Conservation (phyloP, 1,140 invertebrate genomes). For the Latrodectus geometricus region DNA sequence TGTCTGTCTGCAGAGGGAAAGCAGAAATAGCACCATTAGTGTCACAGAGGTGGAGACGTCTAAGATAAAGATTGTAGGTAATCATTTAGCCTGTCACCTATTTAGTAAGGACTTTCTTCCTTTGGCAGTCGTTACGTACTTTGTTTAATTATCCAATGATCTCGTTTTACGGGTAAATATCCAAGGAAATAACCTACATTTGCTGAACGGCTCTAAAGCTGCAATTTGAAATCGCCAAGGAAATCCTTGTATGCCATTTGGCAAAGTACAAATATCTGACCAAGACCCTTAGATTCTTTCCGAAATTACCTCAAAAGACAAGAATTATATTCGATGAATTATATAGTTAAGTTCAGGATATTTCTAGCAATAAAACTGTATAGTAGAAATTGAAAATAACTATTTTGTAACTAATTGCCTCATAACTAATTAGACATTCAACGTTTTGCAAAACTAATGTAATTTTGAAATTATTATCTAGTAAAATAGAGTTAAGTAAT, state of each 20-base stretch:
- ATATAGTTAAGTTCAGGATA: too few relatives aligned
- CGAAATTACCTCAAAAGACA: too few relatives aligned
- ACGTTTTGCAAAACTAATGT: too few relatives aligned
- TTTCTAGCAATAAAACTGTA: too few relatives aligned
- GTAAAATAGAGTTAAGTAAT: too few relatives aligned
- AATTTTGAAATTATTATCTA: too few relatives aligned
- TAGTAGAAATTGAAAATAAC: too few relatives aligned
- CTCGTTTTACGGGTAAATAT: conserved; percentile 7
- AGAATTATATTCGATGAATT: too few relatives aligned
- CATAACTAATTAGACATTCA: too few relatives aligned
- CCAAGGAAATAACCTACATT: not conserved
- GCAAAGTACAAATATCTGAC: not conserved
- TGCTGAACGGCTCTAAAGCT: not conserved
- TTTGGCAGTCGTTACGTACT: not conserved
- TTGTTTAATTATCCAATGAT: not conserved
- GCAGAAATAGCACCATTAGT: not conserved
- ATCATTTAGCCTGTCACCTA: conserved; percentile 15
- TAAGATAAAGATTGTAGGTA: not conserved
- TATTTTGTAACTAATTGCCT: too few relatives aligned
- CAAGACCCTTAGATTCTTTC: too few relatives aligned
- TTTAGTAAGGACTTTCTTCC: conserved; percentile 6
- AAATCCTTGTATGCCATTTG: not conserved
- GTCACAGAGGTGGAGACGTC: not conserved
- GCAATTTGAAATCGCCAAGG: not conserved
- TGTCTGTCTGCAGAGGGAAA: not conserved